Conservation (phyloP, 1,140 invertebrate genomes). For the Lucilia sericata region DNA sequence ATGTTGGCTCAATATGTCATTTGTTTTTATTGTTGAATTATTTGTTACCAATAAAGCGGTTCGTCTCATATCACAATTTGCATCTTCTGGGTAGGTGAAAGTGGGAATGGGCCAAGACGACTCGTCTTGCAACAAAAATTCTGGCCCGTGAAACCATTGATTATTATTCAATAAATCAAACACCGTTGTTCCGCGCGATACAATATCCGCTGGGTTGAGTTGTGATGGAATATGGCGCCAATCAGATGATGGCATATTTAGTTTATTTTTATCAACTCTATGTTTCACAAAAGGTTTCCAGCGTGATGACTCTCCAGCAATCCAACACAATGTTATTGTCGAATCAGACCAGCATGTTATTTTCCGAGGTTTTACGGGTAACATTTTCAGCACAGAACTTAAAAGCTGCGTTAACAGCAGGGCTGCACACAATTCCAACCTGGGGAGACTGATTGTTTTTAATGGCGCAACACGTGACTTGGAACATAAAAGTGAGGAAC, state of each 20-base stretch:
- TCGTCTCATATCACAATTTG: not conserved
- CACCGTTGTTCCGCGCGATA: constrained; percentile 49
- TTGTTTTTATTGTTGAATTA: too few species aligned
- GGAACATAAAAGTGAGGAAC: not conserved
- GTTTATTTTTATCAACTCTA: not conserved
- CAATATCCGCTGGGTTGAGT: constrained; percentile 57
- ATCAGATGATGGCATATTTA: not conserved
- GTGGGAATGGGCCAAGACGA: not conserved
- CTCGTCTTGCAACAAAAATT: not conserved
- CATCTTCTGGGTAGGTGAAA: not conserved
- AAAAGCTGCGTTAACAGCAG: not conserved
- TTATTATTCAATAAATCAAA: constrained; percentile 48
- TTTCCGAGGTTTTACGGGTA: not conserved
- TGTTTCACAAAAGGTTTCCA: constrained; percentile 1
- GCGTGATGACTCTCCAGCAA: constrained; percentile 17
- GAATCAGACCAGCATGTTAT: constrained; percentile 47
- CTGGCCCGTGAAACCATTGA: constrained; percentile 64
- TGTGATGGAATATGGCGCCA: constrained; percentile 55
- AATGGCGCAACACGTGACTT: constrained; percentile 19
- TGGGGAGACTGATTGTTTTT: constrained; percentile 3
- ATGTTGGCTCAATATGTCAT: not conserved
- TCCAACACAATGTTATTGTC: constrained; percentile 46
- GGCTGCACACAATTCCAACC: constrained; percentile 28
- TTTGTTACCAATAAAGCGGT: too few species aligned
- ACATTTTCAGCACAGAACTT: not conserved